Percentiles rank a stretch among this genome's conserved stretches.
Evolutionary conservation across 2,888 invertebrate genomes (phyloP).

Genomic region (Cenopis cana): DNA sequence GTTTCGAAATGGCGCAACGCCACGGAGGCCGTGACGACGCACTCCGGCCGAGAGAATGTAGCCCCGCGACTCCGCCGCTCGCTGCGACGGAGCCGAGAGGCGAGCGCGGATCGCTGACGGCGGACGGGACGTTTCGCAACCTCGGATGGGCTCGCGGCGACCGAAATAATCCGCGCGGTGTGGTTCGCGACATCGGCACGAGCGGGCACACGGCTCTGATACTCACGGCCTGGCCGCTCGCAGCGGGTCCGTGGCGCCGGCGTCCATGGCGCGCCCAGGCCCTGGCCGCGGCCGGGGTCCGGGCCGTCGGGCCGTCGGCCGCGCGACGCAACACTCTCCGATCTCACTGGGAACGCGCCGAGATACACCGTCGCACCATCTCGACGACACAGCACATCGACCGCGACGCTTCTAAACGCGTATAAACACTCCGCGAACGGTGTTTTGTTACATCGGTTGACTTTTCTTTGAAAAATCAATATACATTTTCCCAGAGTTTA

Average conservation of each 20-base stretch:
- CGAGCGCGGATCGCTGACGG: slow-evolving; percentile 66
- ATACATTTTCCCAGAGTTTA: slow-evolving; percentile 85
- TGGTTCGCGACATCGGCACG: slow-evolving; percentile 40
- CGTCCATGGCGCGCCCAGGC: slow-evolving; percentile 83
- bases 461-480: slow-evolving; percentile 86
- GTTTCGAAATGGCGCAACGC: slow-evolving; percentile 82
- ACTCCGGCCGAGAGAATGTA: slow-evolving; percentile 79
- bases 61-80: slow-evolving; percentile 61
- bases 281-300: slow-evolving; percentile 82
- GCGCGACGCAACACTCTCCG: slow-evolving; percentile 82
- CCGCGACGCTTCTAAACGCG: slow-evolving; percentile 78
- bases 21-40: slow-evolving; percentile 81
- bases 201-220: slow-evolving; percentile 60
- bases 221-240: slow-evolving; percentile 84
- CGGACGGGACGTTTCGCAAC: slow-evolving; percentile 80
- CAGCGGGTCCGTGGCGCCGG: slow-evolving; percentile 81
- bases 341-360: slow-evolving; percentile 82
- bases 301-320: slow-evolving; percentile 74
- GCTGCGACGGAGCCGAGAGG: slow-evolving; percentile 65
- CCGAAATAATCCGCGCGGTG: slow-evolving; percentile 73
- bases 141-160: slow-evolving; percentile 74
- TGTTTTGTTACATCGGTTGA: slow-evolving; percentile 86
- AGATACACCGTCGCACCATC: slow-evolving; percentile 82
- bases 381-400: slow-evolving; percentile 82
- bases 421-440: slow-evolving; percentile 84